phyloP scores from a whole-genome alignment of 2,888 invertebrate genomes.

The Melieria picta region DNA sequence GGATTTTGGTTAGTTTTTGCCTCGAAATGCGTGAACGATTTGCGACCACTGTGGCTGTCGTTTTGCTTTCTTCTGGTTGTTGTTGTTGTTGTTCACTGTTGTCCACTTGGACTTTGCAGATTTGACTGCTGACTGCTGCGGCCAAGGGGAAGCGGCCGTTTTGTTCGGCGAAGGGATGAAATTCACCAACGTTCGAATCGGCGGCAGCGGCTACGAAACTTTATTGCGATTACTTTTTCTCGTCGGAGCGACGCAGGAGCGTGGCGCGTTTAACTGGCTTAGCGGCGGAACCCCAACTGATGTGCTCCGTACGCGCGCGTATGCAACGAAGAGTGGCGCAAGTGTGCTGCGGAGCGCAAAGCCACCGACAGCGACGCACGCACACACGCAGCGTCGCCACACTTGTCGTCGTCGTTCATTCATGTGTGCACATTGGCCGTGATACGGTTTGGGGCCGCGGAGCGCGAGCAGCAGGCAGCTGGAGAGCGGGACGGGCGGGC shows the following conservation, averaged over 20 bases:
- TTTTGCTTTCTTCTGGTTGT: no score
- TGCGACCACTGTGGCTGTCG: no score
- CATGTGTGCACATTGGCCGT: background rate
- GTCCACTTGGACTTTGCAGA: no score
- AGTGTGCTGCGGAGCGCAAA: conserved; percentile 24
- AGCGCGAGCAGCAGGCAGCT: background rate
- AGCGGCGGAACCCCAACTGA: conserved; percentile 53
- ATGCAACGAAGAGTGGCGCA: conserved; percentile 41
- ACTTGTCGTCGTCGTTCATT: no score
- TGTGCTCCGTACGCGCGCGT: conserved; percentile 14
- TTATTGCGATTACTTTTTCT: background rate
- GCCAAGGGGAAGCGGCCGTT: no score
- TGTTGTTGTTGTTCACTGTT: no score
- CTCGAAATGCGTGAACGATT: no score
- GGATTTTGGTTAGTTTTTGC: no score
- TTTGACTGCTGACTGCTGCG: no score
- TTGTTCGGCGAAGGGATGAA: no score
- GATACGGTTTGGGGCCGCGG: background rate
- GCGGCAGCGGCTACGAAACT: background rate
- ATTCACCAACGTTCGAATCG: no score
- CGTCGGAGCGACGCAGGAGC: conserved; percentile 38
- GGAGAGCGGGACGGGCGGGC: background rate
- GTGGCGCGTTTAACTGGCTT: conserved; percentile 56
- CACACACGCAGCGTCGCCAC: no score
- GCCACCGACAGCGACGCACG: background rate